Base-by-base conservation (phyloP, 2,888 invertebrate species). In the Xanthorhoe designata region DNA sequence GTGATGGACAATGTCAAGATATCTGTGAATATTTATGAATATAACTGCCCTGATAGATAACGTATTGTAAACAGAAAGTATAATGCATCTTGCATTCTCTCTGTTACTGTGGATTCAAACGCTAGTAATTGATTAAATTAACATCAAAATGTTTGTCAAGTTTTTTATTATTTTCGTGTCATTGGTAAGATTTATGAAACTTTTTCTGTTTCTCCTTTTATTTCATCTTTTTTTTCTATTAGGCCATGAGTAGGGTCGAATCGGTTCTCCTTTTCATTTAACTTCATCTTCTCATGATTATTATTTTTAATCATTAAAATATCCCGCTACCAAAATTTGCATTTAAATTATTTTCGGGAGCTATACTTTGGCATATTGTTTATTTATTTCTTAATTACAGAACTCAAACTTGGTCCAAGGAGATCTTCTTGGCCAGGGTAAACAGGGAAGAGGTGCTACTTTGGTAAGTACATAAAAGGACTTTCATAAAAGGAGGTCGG, bases 401-500 rank as follows among this genome's bases (percentile, higher is more conserved):
- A 17, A 32, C 79, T 89, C 66, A 1, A 73, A 74, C 15, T 32
- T 66, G 1, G 72, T 73, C 17, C 42, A 42, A 32, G 83, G 80
- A 24, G 86, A 87, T 70, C 67, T 86, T 1, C 56, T 84, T 0
- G 69, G 54, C 1, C 78, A 80, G 65, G 78, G 75, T 60, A 77
- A 82, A 62, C 38, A 42, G 38, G 77, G 55, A 38, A 85, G 76
- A 74, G 84, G 83, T 19, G 90, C 88, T 8, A 87, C 85, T 19
- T 73, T 91, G 81, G 90, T 91, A 82, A 81, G 74, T 68, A 53
- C 0, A 0, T 13, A 42, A 42, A 42, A 42, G 5, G 1, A 42
- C 3, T 35, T 8, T 1, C 8, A 35, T 9, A 35, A 9, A 9
- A 2, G 35, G n/a, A n/a, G 9, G 35, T 38, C 35, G 9, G 2